phyloP scores from a whole-genome alignment of 2,888 invertebrate species.

The Drosophila suboccidentalis region DNA sequence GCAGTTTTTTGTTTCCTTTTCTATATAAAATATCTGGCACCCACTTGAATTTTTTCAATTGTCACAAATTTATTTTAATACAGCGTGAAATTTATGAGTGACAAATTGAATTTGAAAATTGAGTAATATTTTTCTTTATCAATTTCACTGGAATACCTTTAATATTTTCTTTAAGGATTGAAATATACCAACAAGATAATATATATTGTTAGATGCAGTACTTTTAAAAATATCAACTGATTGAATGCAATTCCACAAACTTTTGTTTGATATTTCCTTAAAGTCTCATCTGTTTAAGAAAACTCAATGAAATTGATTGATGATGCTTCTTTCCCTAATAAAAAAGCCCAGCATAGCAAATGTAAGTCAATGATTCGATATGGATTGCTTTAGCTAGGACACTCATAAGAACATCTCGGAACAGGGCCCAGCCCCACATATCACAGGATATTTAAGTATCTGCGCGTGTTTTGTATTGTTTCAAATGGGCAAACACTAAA shows the following conservation, averaged over 20 bases:
- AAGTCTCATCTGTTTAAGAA: not conserved
- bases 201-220: too few relatives aligned
- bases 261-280: not conserved
- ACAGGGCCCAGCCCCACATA: conserved; percentile 30
- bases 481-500: conserved; percentile 75
- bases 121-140: conserved; percentile 61
- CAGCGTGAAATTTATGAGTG: conserved; percentile 83
- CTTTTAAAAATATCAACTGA: too few relatives aligned
- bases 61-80: conserved; percentile 81
- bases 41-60: conserved; percentile 75
- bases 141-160: not conserved
- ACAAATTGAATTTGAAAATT: conserved; percentile 83
- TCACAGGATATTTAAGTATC: conserved; percentile 42
- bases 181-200: too few relatives aligned
- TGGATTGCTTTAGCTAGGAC: conserved; percentile 60
- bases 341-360: conserved; percentile 22
- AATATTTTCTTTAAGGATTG: not conserved
- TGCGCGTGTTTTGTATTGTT: conserved; percentile 63
- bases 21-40: conserved; percentile 20
- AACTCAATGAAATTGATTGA: conserved; percentile 77
- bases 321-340: conserved; percentile 44
- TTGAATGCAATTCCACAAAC: too few relatives aligned
- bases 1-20: conserved; percentile 23
- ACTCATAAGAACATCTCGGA: conserved; percentile 18
- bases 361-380: conserved; percentile 40